phyloP scores from a whole-genome alignment of 2,797 vertebrate genomes.

The Lates japonicus region DNA sequence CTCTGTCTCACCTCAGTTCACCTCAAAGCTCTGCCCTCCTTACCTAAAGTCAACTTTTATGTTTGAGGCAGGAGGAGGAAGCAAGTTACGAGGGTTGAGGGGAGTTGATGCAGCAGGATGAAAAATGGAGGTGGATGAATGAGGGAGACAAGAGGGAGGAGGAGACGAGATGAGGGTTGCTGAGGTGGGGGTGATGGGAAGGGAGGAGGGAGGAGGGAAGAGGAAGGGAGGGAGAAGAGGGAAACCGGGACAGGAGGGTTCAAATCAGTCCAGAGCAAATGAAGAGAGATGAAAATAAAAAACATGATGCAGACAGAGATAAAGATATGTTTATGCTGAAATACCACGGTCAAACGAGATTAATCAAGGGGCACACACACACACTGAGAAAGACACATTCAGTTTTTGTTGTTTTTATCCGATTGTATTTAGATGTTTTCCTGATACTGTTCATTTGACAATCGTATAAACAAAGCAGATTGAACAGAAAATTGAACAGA shows the following conservation, averaged over 20 bases:
- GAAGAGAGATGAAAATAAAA: conserved; percentile 27
- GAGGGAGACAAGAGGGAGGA: conserved; percentile 35
- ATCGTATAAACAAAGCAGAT: conserved; percentile 14
- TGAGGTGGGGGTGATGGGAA: conserved; percentile 42
- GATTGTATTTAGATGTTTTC: conserved; percentile 18
- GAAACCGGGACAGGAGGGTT: conserved; percentile 68
- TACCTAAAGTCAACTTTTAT: conserved; percentile 58
- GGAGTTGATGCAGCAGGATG: conserved; percentile 28
- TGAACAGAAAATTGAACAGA: conserved; percentile 15
- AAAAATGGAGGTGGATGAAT: conserved; percentile 41
- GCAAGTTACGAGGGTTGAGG: background rate
- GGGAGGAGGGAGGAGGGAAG: conserved; percentile 20
- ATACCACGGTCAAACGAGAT: conserved; percentile 35
- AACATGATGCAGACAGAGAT: conserved; percentile 51
- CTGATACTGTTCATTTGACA: background rate
- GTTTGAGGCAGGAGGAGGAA: conserved; percentile 29
- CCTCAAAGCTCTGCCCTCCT: conserved; percentile 46
- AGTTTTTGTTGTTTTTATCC: conserved; percentile 31
- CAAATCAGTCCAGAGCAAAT: conserved; percentile 66
- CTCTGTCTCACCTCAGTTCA: conserved; percentile 59
- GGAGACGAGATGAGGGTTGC: conserved; percentile 38
- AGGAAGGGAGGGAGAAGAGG: conserved; percentile 32
- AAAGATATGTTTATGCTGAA: conserved; percentile 49
- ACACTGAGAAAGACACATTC: background rate
- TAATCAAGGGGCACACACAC: conserved; percentile 31